These are phyloP conservation scores for Chiridota heheva DNA, from an alignment of 35 echinoderm and acorn worm species.

Conservation along the genomic window DNA sequence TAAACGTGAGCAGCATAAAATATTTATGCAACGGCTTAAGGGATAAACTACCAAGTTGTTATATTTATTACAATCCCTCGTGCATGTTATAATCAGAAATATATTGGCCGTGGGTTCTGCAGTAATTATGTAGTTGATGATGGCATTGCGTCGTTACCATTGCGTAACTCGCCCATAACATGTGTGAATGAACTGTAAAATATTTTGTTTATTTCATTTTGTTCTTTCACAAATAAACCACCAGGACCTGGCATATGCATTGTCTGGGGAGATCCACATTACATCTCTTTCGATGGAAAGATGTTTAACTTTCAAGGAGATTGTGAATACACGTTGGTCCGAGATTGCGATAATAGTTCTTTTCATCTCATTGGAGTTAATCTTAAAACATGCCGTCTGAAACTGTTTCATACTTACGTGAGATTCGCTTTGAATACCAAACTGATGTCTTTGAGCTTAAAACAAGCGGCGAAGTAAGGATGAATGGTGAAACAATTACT, in stretches of 20 bases:
- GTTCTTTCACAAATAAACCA: background rate
- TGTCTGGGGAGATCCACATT: constrained; percentile 59
- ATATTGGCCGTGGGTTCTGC: too few relatives aligned
- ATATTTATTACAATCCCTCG: background rate
- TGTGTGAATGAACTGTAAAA: background rate
- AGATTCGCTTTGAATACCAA: constrained; percentile 20
- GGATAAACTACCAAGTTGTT: background rate
- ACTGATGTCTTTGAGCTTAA: background rate
- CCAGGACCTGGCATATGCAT: constrained; percentile 28
- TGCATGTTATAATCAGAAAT: too few relatives aligned
- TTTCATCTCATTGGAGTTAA: background rate
- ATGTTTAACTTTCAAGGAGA: constrained; percentile 50
- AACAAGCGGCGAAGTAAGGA: background rate
- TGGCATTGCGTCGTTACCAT: background rate
- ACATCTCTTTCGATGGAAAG: constrained; percentile 47
- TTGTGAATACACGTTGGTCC: constrained; percentile 46
- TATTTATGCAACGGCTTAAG: background rate
- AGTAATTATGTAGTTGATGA: too few relatives aligned
- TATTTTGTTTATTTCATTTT: background rate
- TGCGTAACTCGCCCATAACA: background rate
- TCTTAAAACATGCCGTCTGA: constrained; percentile 39
- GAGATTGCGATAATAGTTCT: constrained; percentile 2
- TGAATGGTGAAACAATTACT: constrained; percentile 20
- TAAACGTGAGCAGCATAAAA: background rate
- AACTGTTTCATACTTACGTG: constrained; percentile 27